Evolutionary conservation across 2,113 vertebrate species (phyloP).

Genomic region (Urocynchramus pylzowi): DNA sequence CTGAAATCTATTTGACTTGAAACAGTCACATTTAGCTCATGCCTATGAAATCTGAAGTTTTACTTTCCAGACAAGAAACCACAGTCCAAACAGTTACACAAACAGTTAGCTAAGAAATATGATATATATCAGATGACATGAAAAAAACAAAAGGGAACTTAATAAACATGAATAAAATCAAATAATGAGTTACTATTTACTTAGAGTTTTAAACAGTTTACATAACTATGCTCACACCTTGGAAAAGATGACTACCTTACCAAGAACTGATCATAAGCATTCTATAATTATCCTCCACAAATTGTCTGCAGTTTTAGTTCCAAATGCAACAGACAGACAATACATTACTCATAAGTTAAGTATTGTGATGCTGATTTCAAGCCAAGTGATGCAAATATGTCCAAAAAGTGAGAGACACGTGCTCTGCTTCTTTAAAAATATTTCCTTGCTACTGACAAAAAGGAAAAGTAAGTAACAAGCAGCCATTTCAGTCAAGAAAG

Average conservation of each 20-base stretch:
- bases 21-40: background rate
- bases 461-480: background rate
- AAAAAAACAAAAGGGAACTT: background rate
- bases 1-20: background rate
- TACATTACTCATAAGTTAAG: constrained; percentile 27
- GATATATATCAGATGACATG: background rate
- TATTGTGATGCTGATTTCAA: background rate
- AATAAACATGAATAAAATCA: background rate
- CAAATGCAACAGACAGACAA: background rate
- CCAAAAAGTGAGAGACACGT: background rate
- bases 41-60: background rate
- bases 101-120: background rate
- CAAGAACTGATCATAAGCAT: constrained; percentile 19
- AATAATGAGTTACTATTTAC: background rate
- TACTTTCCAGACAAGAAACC: background rate
- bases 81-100: background rate
- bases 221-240: constrained; percentile 50
- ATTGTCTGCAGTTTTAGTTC: constrained; percentile 38
- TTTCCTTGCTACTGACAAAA: background rate
- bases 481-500: background rate
- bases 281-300: constrained; percentile 66
- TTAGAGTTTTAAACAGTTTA: background rate
- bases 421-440: background rate
- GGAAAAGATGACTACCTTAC: constrained; percentile 59
- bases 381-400: background rate